Evolutionary conservation across 2,113 vertebrate species (phyloP).

Genomic region (Sturnus vulgaris): DNA sequence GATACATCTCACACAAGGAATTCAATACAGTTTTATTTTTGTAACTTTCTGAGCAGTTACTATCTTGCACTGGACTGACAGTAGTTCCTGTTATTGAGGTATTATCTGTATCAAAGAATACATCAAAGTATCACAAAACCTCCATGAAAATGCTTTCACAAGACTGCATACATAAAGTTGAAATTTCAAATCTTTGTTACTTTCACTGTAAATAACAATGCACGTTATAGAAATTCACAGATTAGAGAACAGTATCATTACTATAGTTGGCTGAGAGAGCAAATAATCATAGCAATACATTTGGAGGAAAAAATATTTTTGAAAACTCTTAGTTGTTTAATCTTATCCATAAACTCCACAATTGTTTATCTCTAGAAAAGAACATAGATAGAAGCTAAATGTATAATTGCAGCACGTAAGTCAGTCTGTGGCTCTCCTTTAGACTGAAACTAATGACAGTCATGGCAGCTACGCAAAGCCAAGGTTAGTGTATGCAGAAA

Average conservation of each 20-base stretch:
- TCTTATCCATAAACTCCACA: not conserved
- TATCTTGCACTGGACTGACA: not conserved
- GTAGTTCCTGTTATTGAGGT: not conserved
- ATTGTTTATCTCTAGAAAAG: not conserved
- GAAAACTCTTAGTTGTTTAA: not conserved
- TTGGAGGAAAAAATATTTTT: not conserved
- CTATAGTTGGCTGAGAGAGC: not conserved
- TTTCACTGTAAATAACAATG: not conserved
- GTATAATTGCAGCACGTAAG: not conserved
- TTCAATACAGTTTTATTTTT: not conserved
- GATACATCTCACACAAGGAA: not conserved
- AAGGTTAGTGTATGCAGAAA: not conserved
- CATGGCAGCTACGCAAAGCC: not conserved
- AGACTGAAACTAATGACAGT: not conserved
- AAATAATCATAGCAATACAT: not conserved
- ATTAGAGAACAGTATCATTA: not conserved
- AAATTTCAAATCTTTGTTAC: not conserved
- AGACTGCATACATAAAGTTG: not conserved
- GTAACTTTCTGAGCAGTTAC: not conserved
- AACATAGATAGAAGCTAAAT: not conserved
- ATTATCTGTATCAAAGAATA: not conserved
- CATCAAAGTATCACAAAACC: not conserved
- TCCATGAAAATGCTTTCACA: not conserved
- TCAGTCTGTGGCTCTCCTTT: not conserved
- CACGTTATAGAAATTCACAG: not conserved